A percentile compares a stretch with the other conserved stretches of the same genome.
These are phyloP conservation scores for Teleiodes luculella DNA, from an alignment of 2,888 invertebrate genomes.

Conservation along the genomic window DNA sequence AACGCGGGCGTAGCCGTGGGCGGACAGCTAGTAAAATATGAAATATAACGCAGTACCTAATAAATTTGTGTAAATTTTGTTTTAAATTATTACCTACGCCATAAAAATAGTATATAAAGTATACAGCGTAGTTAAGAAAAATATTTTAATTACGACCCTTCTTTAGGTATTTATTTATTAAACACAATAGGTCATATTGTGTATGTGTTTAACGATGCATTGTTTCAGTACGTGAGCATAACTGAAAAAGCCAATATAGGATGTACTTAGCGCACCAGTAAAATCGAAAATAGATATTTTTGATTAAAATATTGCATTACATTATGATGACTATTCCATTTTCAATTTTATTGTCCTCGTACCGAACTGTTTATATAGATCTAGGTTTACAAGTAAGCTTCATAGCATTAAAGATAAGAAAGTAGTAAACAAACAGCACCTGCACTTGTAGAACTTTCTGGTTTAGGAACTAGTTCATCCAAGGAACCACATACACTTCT, in stretches of 20 bases:
- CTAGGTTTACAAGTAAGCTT: neutral
- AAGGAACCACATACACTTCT: conserved; percentile 52
- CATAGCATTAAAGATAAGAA: conserved; percentile 27
- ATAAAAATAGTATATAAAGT: no score
- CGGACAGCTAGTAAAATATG: no score
- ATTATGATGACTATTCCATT: no score
- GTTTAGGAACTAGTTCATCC: conserved; percentile 50
- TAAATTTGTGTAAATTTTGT: no score
- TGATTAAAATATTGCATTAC: neutral
- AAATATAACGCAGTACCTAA: no score
- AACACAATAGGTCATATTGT: neutral
- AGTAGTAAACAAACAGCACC: conserved; percentile 67
- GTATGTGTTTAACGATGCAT: neutral
- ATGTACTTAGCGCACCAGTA: neutral
- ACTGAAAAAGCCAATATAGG: neutral
- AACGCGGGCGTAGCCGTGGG: no score
- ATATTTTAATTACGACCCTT: neutral
- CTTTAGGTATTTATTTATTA: neutral
- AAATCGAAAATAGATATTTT: neutral
- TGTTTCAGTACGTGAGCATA: neutral
- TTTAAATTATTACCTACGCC: no score
- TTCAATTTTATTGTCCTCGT: no score
- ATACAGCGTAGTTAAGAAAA: neutral
- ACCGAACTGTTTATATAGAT: neutral
- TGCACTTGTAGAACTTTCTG: conserved; percentile 57